These are phyloP conservation scores for Trichopria drosophilae DNA, from an alignment of 2,888 invertebrate genomes.

Conservation along the genomic window DNA sequence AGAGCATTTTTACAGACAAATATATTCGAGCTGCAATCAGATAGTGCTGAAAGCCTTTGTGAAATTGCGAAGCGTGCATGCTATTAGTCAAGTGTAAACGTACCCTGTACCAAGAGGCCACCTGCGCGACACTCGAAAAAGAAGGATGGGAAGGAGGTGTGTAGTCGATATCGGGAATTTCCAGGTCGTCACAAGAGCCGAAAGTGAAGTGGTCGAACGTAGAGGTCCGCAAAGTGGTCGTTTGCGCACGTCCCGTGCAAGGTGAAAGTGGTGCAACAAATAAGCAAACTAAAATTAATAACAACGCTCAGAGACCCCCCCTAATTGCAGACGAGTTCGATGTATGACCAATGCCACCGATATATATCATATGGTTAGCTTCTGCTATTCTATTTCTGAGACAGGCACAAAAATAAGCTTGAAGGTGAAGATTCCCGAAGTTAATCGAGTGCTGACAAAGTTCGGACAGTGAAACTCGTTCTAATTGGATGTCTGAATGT, in stretches of 20 bases:
- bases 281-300: conserved; percentile 43
- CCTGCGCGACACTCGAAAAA: conserved; percentile 64
- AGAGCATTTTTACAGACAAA: too few species aligned
- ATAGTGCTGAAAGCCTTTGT: too few species aligned
- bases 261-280: conserved; percentile 48
- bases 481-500: too few species aligned
- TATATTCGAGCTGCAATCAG: too few species aligned
- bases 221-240: conserved; percentile 34
- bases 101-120: conserved; percentile 92
- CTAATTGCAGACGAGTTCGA: conserved; percentile 28
- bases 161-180: conserved; percentile 43
- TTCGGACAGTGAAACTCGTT: too few species aligned
- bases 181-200: conserved; percentile 40
- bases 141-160: conserved; percentile 52
- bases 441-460: too few species aligned
- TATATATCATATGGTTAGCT: too few species aligned
- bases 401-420: too few species aligned
- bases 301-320: conserved; percentile 47
- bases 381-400: too few species aligned
- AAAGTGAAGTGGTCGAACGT: conserved; percentile 47
- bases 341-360: conserved; percentile 2
- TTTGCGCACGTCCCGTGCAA: conserved; percentile 45
- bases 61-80: too few species aligned
- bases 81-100: conserved; percentile 65
- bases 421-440: too few species aligned